These are phyloP conservation scores for Barnardius zonarius DNA, from an alignment of 2,113 vertebrate genomes.

Conservation along the genomic window DNA sequence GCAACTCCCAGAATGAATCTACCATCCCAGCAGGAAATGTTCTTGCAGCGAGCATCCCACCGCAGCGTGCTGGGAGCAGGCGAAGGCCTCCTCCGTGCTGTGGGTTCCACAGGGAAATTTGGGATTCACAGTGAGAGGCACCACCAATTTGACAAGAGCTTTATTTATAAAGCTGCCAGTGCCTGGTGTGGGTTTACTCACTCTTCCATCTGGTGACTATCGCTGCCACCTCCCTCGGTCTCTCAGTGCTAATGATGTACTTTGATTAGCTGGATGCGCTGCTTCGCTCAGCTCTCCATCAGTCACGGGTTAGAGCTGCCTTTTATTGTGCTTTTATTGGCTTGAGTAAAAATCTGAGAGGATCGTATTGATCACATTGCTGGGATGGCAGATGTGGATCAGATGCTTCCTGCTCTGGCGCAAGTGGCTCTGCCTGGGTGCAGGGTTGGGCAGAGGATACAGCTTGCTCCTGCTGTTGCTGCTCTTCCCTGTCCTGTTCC, in stretches of 20 bases:
- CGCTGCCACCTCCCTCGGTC: background rate
- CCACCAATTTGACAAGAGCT: background rate
- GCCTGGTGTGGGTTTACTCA: slow-evolving; percentile 47
- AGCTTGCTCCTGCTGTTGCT: background rate
- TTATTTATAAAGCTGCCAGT: slow-evolving; percentile 46
- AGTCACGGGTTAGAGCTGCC: background rate
- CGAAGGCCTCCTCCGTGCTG: background rate
- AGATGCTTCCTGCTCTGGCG: background rate
- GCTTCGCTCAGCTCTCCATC: background rate
- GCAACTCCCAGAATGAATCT: background rate
- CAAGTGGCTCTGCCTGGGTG: background rate
- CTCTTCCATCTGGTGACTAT: slow-evolving; percentile 43
- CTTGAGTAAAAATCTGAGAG: background rate
- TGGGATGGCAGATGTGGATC: background rate
- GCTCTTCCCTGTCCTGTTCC: background rate
- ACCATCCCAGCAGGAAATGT: background rate
- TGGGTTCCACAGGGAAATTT: background rate
- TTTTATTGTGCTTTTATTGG: background rate
- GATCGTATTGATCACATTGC: background rate
- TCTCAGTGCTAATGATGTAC: background rate
- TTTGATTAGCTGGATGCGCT: background rate
- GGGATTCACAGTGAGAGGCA: background rate
- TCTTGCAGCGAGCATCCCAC: background rate
- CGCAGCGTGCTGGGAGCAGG: fast-evolving
- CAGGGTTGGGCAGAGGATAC: fast-evolving